Evolutionary conservation across 2,113 vertebrate species (phyloP).

Genomic region (Istiophorus platypterus): DNA sequence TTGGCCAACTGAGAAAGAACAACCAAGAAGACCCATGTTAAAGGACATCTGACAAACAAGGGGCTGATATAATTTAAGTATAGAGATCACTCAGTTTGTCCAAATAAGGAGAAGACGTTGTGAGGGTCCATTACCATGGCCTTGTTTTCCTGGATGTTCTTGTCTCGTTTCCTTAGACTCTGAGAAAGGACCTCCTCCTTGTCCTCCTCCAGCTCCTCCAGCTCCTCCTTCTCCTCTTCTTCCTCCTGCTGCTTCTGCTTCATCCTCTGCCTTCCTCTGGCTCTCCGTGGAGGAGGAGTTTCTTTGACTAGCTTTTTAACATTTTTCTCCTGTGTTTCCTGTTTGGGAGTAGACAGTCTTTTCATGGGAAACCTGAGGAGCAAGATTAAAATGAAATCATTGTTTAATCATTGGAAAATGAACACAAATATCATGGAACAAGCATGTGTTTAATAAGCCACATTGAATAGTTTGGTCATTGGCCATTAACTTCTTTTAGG

Average conservation of each 20-base stretch:
- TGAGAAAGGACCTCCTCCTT: conserved; percentile 80
- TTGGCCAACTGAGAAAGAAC: conserved; percentile 89
- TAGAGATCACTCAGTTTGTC: neutral
- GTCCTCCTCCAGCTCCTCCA: conserved; percentile 50
- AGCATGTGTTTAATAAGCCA: neutral
- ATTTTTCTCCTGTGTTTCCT: conserved; percentile 35
- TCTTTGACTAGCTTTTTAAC: conserved; percentile 34
- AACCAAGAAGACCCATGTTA: conserved; percentile 15
- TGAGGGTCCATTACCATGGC: conserved; percentile 87
- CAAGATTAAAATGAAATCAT: neutral
- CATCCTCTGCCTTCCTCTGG: conserved; percentile 27
- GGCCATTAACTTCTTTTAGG: neutral
- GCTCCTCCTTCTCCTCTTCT: neutral
- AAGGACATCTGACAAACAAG: neutral
- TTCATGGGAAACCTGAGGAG: conserved; percentile 88
- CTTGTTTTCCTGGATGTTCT: conserved; percentile 98
- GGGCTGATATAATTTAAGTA: neutral
- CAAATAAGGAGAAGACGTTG: neutral
- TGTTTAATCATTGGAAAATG: neutral
- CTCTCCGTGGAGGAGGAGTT: conserved; percentile 29
- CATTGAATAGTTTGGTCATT: neutral
- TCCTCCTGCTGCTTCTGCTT: conserved; percentile 26
- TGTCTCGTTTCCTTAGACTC: conserved; percentile 88
- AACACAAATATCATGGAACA: neutral
- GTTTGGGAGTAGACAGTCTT: conserved; percentile 77